A percentile compares a stretch with the other conserved stretches of the same genome.
These are phyloP conservation scores for Ectobius pallidus DNA, from an alignment of 2,888 invertebrate species.

Conservation along the genomic window DNA sequence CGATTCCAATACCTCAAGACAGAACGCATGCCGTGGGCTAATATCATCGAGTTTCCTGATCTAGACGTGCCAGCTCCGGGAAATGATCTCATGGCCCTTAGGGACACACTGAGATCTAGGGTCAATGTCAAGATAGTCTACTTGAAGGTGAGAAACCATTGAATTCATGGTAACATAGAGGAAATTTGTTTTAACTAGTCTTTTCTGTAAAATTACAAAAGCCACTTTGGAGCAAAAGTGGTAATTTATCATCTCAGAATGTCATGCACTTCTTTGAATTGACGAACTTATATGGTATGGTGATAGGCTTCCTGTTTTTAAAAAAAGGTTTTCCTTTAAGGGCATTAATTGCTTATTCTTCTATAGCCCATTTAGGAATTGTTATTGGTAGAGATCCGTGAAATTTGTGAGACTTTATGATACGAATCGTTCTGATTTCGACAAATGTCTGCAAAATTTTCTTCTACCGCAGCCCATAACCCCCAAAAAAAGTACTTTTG, in stretches of 20 bases:
- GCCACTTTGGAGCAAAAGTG: background rate
- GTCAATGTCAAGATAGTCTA: constrained; percentile 61
- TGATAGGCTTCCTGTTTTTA: background rate
- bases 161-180: too few relatives aligned
- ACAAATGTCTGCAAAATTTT: too few relatives aligned
- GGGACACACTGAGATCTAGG: constrained; percentile 62
- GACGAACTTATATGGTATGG: background rate
- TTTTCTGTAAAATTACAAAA: background rate
- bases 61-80: constrained; percentile 57
- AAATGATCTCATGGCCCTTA: constrained; percentile 58
- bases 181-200: too few relatives aligned
- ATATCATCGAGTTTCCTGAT: constrained; percentile 60
- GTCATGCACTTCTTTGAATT: background rate
- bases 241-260: background rate
- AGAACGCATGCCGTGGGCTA: constrained; percentile 60
- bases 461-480: too few relatives aligned
- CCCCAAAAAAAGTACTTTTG: too few relatives aligned
- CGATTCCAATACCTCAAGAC: constrained; percentile 53
- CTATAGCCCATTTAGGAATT: too few relatives aligned
- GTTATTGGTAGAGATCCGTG: too few relatives aligned
- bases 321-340: background rate
- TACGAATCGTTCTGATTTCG: too few relatives aligned
- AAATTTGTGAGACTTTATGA: too few relatives aligned
- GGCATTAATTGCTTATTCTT: too few relatives aligned
- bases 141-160: constrained; percentile 57